phyloP scores from a whole-genome alignment of 53 echinoderm and acorn worm species.

The Temnopleurus reevesii region DNA sequence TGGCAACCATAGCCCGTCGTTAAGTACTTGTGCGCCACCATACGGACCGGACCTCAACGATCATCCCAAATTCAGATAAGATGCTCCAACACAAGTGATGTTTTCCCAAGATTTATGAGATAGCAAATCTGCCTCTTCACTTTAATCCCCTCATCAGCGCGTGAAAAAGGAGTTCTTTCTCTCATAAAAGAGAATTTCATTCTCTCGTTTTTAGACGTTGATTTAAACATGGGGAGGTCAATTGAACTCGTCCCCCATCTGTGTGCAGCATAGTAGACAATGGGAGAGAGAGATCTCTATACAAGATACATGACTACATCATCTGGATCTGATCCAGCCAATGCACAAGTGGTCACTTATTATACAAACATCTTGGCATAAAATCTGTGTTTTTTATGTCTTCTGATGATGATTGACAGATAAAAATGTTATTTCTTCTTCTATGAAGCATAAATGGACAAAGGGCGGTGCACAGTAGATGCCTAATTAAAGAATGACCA shows the following conservation, averaged over 20 bases:
- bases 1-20: background rate
- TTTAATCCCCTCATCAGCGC: background rate
- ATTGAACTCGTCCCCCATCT: background rate
- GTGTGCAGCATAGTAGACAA: background rate
- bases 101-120: constrained; percentile 53
- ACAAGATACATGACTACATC: background rate
- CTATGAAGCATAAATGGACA: background rate
- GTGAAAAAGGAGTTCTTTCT: constrained; percentile 2
- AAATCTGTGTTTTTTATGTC: background rate
- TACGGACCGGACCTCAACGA: constrained; percentile 2
- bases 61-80: constrained; percentile 30
- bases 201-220: background rate
- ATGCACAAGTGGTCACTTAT: background rate
- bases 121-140: constrained; percentile 47
- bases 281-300: background rate
- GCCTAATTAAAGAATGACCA: background rate
- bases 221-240: constrained; percentile 24
- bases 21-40: too few relatives aligned
- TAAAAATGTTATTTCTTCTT: background rate
- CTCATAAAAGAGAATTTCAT: background rate
- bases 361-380: constrained; percentile 3
- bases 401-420: background rate
- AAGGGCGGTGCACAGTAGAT: background rate
- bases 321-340: background rate
- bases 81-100: constrained; percentile 1